Base-by-base conservation (phyloP, 2,888 invertebrate species). In the Notodonta ziczac region DNA sequence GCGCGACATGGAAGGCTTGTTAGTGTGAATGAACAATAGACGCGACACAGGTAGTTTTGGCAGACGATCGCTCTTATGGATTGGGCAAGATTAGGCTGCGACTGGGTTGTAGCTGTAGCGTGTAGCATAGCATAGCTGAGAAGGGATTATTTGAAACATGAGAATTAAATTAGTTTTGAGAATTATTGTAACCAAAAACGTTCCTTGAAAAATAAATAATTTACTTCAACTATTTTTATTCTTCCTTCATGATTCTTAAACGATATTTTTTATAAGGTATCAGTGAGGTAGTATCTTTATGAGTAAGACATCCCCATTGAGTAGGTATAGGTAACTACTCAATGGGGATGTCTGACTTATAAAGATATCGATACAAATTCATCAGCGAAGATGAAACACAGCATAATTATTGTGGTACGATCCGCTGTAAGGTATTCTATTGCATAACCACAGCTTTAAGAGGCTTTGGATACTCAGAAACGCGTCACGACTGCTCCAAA, bases 401-500 rank as follows among this genome's bases (percentile, higher is more conserved):
- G 12, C 42, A 9, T 10, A 2, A 42, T 42, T 42, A 8, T 0
- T 42, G 46, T n/a, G 46, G 46, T 66, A 6, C 50, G 9, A 24
- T 24, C 24, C 24, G 35, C 35, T 35, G 8, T 53, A 16, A 53
- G 10, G 55, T 66, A 58, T 51, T 59, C 55, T 24, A n/a, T 42
- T 8, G 42, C 46, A 51, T 55, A 16, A 13, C 58, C 50, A 60
- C 69, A 65, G 68, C 63, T 58, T 50, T 68, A 70, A 70, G 67
- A 72, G 71, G 69, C 77, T 74, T 77, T 74, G 80, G 72, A 63
- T 72, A 65, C 65, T 72, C 68, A 62, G 63, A 71, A 72, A 74
- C 75, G 65, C 65, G 78, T 77, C 87, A 87, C 85, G 86, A 85
- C 68, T 82, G 83, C 70, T 81, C 84, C 70, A 76, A 86, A 87